phyloP scores from a whole-genome alignment of 2,888 invertebrate genomes.

The Hydraecia micacea region DNA sequence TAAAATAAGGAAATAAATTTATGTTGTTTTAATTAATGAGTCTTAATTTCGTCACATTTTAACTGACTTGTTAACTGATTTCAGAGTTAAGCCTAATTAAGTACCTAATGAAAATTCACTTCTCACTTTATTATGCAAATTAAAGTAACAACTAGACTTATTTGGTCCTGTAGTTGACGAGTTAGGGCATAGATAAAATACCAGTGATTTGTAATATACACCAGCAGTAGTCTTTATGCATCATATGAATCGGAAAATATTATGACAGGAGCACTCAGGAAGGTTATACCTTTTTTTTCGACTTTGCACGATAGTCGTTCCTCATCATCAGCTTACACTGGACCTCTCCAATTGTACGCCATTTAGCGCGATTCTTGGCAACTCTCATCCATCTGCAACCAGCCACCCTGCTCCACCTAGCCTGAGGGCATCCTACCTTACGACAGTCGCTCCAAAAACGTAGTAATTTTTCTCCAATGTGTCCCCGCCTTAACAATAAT shows the following conservation, averaged over 20 bases:
- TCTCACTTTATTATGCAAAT: not conserved
- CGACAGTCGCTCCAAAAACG: not conserved
- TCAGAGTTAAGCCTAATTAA: not conserved
- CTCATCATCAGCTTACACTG: not conserved
- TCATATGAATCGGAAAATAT: not conserved
- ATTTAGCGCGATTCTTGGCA: too few relatives aligned
- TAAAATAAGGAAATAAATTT: conserved; percentile 4
- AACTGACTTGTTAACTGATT: not conserved
- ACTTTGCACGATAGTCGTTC: not conserved
- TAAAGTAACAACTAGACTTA: not conserved
- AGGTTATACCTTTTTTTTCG: not conserved
- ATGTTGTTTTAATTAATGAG: conserved; percentile 8
- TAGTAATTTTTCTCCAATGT: conserved; percentile 43
- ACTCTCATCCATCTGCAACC: not conserved
- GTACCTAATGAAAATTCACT: not conserved
- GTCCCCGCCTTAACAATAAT: conserved; percentile 56
- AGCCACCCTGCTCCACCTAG: not conserved
- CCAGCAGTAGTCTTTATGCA: not conserved
- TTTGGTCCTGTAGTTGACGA: not conserved
- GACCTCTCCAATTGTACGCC: not conserved
- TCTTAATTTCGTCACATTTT: not conserved
- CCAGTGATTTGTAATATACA: not conserved
- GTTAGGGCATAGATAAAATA: not conserved
- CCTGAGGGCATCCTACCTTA: not conserved
- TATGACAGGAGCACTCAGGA: not conserved